Base-by-base conservation (phyloP, 2,113 vertebrate species). In the Micronycteris hirsuta region DNA sequence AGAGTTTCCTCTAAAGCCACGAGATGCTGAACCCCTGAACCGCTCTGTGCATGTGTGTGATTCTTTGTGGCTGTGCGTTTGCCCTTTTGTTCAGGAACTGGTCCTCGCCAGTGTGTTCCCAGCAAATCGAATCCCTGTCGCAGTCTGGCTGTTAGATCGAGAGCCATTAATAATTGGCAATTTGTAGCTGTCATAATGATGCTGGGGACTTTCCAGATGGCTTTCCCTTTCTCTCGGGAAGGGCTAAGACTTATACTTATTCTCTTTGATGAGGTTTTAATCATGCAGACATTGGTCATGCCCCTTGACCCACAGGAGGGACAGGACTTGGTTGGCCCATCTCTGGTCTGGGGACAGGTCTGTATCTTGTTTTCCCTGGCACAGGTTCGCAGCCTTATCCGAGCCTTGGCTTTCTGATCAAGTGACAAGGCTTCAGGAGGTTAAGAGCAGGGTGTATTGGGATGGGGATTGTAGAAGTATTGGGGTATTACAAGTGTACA, bases 111-210 rank as follows among this genome's bases (percentile, higher is more conserved):
- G 78, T 41, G 74, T 86, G 86, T 97, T 81, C 67, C 82, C 94
- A 95, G 88, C 67, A 96, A 89, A 90, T 78, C 0, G 11, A 95
- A 86, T 93, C 83, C 73, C 86, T 82, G 26, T 58, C 89, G 78
- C 58, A 68, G 82, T 70, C 82, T 94, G 95, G 91, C 94, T 93
- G 76, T 83, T 97, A 78, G 43, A 83, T 56, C 88, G 93, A 89
- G 93, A 94, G 47, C 73, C 89, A 89, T 96, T 94, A 96, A 86
- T 95, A 96, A 97, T 89, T 97, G 96, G 89, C 89, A 96, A 93
- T 97, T 95, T 97, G 94, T 96, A 45, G 86, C 95, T 97, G 97
- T 96, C 89, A 86, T 84, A 88, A 86, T 12, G 91, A 86, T 86
- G 85, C 68, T 82, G 87, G 86, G 89, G 43, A 89, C 86, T 93